Evolutionary conservation across 2,113 vertebrate species (phyloP).

Genomic region (Formicarius rufipectus): DNA sequence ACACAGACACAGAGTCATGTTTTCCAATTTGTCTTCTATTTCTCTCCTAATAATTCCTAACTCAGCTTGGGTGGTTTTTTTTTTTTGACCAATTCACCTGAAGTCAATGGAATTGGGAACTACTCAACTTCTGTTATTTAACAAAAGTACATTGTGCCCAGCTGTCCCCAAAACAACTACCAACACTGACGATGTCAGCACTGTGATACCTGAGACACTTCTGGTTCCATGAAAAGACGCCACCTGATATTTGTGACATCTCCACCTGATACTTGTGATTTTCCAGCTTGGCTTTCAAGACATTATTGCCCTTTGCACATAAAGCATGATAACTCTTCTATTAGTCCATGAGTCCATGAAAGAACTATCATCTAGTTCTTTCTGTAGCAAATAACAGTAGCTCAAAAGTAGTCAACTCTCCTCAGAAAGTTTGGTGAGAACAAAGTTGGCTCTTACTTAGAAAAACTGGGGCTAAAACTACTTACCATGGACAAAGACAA

Average conservation of each 20-base stretch:
- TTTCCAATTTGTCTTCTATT: not conserved
- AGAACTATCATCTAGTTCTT: too few species aligned
- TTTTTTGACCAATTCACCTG: not conserved
- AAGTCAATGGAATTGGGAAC: not conserved
- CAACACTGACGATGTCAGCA: not conserved
- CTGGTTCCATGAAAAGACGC: not conserved
- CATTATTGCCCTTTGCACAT: not conserved
- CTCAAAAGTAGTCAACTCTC: not conserved
- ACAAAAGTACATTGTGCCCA: not conserved
- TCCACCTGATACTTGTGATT: too few species aligned
- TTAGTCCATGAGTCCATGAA: too few species aligned
- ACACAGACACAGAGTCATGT: not conserved
- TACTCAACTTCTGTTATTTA: not conserved
- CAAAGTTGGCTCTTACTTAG: not conserved
- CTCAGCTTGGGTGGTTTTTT: accelerated
- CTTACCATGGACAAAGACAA: not conserved
- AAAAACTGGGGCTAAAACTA: not conserved
- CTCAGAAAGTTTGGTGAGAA: not conserved
- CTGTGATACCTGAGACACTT: accelerated
- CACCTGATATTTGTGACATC: not conserved
- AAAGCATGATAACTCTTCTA: not conserved
- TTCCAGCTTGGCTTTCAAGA: not conserved
- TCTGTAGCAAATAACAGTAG: not conserved
- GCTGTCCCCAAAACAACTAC: not conserved
- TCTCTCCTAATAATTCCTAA: not conserved